Percentiles rank a stretch among this genome's conserved stretches.
Conservation (phyloP, 2,113 vertebrate species). For the Australoheros scitulus region DNA sequence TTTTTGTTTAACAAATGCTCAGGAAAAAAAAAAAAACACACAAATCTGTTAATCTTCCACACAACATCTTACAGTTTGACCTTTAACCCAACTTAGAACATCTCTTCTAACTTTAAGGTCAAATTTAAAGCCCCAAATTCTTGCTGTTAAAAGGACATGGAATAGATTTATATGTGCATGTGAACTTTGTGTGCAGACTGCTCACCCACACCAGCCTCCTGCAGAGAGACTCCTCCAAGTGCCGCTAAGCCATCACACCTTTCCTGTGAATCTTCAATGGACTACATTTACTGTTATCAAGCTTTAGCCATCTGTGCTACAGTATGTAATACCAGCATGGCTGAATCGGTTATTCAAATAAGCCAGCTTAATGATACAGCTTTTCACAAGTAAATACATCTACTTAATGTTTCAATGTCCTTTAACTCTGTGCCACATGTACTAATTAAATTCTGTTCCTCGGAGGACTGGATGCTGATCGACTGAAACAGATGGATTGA, state of each 20-base stretch:
- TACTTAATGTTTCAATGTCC: constrained; percentile 71
- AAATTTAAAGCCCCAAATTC: constrained; percentile 26
- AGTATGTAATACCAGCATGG: constrained; percentile 60
- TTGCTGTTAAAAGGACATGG: constrained; percentile 42
- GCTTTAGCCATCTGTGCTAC: constrained; percentile 69
- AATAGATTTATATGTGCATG: constrained; percentile 42
- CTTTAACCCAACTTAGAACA: constrained; percentile 35
- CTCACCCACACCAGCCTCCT: constrained; percentile 54
- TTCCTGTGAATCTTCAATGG: constrained; percentile 68
- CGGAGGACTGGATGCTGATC: constrained; percentile 49
- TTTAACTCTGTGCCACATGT: constrained; percentile 64
- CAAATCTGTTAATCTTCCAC: neutral
- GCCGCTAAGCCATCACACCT: constrained; percentile 69
- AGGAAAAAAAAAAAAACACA: neutral
- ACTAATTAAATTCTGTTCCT: constrained; percentile 72
- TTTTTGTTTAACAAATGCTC: neutral
- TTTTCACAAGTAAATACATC: constrained; percentile 70
- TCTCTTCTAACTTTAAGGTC: constrained; percentile 27
- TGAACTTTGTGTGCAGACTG: constrained; percentile 47
- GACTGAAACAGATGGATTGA: constrained; percentile 64
- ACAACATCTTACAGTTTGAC: constrained; percentile 30
- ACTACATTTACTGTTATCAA: constrained; percentile 39
- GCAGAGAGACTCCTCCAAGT: constrained; percentile 37
- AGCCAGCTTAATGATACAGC: constrained; percentile 63
- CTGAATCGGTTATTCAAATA: constrained; percentile 65